Evolutionary conservation across 2,113 vertebrate species (phyloP).

Genomic region (Odontesthes bonariensis): DNA sequence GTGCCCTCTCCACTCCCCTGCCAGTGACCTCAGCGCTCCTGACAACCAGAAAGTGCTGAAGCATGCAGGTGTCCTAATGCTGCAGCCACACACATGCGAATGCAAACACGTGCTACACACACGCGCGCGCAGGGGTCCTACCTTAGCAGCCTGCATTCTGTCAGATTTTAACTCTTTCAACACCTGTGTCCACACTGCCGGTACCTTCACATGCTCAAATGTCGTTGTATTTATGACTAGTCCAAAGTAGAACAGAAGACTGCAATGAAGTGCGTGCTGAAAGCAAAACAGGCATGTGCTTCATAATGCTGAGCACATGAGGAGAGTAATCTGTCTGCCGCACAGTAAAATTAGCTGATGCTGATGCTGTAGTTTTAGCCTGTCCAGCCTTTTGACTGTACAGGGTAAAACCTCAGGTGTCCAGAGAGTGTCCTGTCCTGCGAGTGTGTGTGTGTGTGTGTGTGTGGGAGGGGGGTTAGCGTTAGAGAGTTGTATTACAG

Average conservation of each 20-base stretch:
- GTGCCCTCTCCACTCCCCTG: slow-evolving; percentile 63
- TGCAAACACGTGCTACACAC: slow-evolving; percentile 18
- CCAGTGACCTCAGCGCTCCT: slow-evolving; percentile 75
- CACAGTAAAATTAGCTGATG: slow-evolving; percentile 77
- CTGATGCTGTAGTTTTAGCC: slow-evolving; percentile 76
- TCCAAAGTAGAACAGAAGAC: slow-evolving; percentile 15
- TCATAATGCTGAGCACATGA: slow-evolving; percentile 63
- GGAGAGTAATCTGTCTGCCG: slow-evolving; percentile 63
- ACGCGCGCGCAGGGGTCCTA: slow-evolving; percentile 43
- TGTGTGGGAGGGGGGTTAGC: slow-evolving; percentile 52
- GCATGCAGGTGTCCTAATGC: slow-evolving; percentile 75
- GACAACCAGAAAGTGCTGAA: slow-evolving; percentile 79
- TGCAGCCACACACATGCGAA: slow-evolving; percentile 51
- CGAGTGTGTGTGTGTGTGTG: slow-evolving; percentile 30
- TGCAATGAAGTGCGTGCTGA: slow-evolving; percentile 24
- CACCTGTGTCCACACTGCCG: slow-evolving; percentile 5
- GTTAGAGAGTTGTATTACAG: slow-evolving; percentile 79
- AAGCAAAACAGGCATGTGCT: slow-evolving; percentile 30
- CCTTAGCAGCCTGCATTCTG: slow-evolving; percentile 38
- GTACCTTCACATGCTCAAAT: neutral
- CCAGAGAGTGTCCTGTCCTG: slow-evolving; percentile 71
- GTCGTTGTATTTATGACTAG: neutral
- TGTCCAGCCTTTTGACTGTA: slow-evolving; percentile 69
- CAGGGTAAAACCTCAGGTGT: slow-evolving; percentile 75
- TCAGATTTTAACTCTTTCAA: slow-evolving; percentile 47